phyloP scores from a whole-genome alignment of 2,888 invertebrate genomes.

The Onthophagus sagittarius region DNA sequence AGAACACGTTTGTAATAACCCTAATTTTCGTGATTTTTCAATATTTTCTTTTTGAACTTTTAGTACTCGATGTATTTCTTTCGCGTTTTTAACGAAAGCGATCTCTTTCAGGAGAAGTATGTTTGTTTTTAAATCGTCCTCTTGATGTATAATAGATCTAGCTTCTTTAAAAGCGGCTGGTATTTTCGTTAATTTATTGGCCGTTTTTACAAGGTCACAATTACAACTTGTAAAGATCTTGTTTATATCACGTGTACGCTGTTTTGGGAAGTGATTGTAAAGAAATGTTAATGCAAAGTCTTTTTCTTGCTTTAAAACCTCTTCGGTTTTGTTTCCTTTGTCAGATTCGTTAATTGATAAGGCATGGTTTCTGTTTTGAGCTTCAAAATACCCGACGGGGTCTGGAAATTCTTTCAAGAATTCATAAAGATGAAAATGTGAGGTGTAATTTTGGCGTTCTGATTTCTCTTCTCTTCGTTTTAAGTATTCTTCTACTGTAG shows the following conservation, averaged over 20 bases:
- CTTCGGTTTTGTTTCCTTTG: constrained; percentile 16
- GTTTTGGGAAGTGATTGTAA: constrained; percentile 36
- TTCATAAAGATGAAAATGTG: constrained; percentile 32
- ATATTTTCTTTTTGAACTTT: constrained; percentile 39
- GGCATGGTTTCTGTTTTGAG: constrained; percentile 31
- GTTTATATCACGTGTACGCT: constrained; percentile 36
- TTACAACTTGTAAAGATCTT: constrained; percentile 34
- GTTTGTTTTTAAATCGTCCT: constrained; percentile 33
- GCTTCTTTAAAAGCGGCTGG: constrained; percentile 30
- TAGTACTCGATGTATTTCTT: constrained; percentile 38
- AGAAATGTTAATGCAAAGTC: constrained; percentile 36
- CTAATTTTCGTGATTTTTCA: constrained; percentile 35
- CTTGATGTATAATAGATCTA: constrained; percentile 22
- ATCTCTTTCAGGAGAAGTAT: constrained; percentile 40
- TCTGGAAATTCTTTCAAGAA: constrained; percentile 39
- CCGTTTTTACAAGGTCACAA: constrained; percentile 36
- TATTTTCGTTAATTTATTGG: constrained; percentile 34
- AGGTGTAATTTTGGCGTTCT: constrained; percentile 32
- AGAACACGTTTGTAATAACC: constrained; percentile 47
- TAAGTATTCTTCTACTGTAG: constrained; percentile 43
- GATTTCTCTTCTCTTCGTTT: constrained; percentile 34
- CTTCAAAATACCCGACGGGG: constrained; percentile 34
- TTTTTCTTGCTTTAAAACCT: constrained; percentile 31
- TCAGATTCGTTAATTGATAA: constrained; percentile 18
- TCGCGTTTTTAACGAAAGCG: constrained; percentile 40